Evolutionary conservation across 1,140 invertebrate species (phyloP).

Genomic region (Zeugodacus cucurbitae): DNA sequence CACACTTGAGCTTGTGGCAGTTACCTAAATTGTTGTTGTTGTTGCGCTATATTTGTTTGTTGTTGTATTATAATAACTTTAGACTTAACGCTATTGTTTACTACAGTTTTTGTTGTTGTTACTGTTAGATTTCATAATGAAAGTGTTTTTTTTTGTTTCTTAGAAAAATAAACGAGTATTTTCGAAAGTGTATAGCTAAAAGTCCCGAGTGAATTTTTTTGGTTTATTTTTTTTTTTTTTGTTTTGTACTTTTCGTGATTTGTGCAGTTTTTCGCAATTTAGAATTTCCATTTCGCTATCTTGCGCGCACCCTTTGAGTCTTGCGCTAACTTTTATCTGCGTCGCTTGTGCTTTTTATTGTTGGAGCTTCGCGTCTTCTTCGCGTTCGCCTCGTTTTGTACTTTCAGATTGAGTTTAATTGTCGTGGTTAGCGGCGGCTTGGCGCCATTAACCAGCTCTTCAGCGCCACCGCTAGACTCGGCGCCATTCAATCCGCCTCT

Average conservation of each 20-base stretch:
- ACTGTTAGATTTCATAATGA: not conserved
- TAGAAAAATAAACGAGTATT: constrained; percentile 1
- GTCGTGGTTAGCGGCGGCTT: constrained; percentile 24
- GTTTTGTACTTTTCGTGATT: not conserved
- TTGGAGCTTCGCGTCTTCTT: not conserved
- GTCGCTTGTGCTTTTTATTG: constrained; percentile 2
- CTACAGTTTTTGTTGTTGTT: constrained; percentile 35
- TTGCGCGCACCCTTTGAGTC: no score
- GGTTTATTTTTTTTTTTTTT: not conserved
- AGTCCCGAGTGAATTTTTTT: not conserved
- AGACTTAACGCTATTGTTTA: not conserved
- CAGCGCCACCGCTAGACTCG: not conserved
- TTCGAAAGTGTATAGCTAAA: not conserved
- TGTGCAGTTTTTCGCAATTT: not conserved
- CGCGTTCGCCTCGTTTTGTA: not conserved
- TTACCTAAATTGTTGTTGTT: not conserved
- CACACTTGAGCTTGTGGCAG: not conserved
- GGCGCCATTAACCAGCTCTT: not conserved
- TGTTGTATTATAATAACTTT: not conserved
- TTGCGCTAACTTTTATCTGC: not conserved
- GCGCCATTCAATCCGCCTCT: not conserved
- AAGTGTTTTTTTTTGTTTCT: not conserved
- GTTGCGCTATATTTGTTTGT: not conserved
- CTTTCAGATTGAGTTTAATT: constrained; percentile 29
- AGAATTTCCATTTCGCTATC: not conserved